These are phyloP conservation scores for Lerista edwardsae DNA, from an alignment of 2,797 vertebrate species.

Conservation along the genomic window DNA sequence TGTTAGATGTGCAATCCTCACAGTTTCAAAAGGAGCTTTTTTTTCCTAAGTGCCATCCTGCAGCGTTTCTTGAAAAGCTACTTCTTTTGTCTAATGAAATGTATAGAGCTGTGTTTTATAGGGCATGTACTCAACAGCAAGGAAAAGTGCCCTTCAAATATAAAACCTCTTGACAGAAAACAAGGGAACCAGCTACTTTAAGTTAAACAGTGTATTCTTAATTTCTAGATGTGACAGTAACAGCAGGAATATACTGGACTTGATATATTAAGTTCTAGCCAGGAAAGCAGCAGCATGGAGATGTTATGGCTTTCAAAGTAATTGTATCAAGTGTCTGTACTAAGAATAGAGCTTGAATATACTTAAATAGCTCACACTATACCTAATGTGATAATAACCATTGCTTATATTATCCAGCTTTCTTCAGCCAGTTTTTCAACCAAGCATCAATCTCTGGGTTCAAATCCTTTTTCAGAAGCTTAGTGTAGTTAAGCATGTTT, in stretches of 20 bases:
- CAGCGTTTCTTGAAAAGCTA: slow-evolving; percentile 10
- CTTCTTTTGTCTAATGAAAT: slow-evolving; percentile 19
- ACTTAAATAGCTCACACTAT: neutral
- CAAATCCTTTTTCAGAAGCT: neutral
- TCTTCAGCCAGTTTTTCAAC: neutral
- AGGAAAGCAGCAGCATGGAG: neutral
- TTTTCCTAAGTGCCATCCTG: neutral
- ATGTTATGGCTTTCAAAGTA: neutral
- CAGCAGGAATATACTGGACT: neutral
- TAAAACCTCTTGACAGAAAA: neutral
- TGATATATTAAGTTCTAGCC: neutral
- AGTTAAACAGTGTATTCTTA: neutral
- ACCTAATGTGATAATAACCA: neutral
- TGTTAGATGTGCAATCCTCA: neutral
- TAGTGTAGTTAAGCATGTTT: neutral
- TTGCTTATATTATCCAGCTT: neutral
- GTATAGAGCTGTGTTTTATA: neutral
- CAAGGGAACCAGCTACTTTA: neutral
- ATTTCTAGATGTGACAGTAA: fast-evolving
- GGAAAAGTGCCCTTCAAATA: slow-evolving; percentile 40
- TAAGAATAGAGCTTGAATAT: neutral
- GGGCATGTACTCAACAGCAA: slow-evolving; percentile 30
- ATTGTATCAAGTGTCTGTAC: neutral
- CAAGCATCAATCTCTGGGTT: neutral
- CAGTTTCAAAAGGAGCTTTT: neutral